phyloP scores from a whole-genome alignment of 2,888 invertebrate species.

The Masnerella sp. region DNA sequence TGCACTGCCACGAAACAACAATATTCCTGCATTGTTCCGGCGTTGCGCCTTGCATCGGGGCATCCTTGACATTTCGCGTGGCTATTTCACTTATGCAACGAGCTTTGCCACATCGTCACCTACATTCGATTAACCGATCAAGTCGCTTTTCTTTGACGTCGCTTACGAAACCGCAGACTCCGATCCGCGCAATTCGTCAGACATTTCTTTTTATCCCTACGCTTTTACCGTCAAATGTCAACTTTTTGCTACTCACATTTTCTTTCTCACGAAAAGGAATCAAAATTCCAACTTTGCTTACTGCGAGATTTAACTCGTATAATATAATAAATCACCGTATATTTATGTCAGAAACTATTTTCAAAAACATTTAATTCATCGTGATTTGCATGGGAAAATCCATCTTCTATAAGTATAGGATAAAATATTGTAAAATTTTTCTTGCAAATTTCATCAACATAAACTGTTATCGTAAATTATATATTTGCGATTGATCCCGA shows the following conservation, averaged over 20 bases:
- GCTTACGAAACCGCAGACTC: conserved; percentile 24
- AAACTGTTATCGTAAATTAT: conserved; percentile 22
- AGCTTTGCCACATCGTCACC: conserved; percentile 66
- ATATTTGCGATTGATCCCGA: conserved; percentile 1
- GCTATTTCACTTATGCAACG: conserved; percentile 73
- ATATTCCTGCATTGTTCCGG: conserved; percentile 52
- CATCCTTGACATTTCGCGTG: conserved; percentile 72
- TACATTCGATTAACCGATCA: conserved; percentile 64
- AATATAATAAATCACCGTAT: too few species aligned
- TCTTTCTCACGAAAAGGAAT: too few species aligned
- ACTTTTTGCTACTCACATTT: too few species aligned
- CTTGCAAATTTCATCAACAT: too few species aligned
- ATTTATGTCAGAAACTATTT: too few species aligned
- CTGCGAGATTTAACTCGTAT: too few species aligned
- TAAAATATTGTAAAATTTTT: too few species aligned
- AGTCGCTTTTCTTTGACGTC: conserved; percentile 22
- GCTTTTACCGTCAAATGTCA: conserved; percentile 10
- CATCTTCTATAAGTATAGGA: too few species aligned
- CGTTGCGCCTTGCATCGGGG: conserved; percentile 54
- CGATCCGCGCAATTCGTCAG: neutral
- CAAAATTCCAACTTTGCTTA: too few species aligned
- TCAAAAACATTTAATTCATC: too few species aligned
- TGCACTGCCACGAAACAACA: too few species aligned
- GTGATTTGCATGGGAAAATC: too few species aligned
- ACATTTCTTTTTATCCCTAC: neutral